Conservation (phyloP, 2,797 vertebrate species). For the Lutra lutra region DNA sequence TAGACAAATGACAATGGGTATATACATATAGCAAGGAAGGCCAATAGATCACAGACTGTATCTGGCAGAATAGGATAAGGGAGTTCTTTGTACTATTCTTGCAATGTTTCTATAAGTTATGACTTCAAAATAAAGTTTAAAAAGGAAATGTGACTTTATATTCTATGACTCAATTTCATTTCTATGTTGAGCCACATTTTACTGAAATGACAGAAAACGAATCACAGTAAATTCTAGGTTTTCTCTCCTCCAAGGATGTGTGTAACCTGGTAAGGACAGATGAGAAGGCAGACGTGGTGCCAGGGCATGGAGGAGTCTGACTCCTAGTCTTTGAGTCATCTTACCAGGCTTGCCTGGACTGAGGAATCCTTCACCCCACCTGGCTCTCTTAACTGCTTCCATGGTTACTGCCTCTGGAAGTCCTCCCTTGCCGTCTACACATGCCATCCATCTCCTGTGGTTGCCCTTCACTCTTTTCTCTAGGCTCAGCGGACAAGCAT, state of each 20-base stretch:
- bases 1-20: neutral
- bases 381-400: neutral
- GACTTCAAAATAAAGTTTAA: neutral
- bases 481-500: neutral
- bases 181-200: neutral
- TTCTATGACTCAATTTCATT: neutral
- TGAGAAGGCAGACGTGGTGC: too few relatives aligned
- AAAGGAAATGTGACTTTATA: neutral
- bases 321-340: neutral
- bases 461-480: neutral
- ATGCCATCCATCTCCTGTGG: neutral
- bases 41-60: neutral
- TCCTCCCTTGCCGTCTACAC: neutral
- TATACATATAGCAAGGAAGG: neutral
- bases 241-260: neutral
- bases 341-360: neutral
- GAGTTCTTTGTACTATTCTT: neutral
- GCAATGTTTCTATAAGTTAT: neutral
- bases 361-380: neutral
- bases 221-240: neutral
- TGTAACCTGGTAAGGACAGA: neutral
- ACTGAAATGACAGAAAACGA: neutral
- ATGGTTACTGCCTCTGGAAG: neutral
- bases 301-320: fast-evolving
- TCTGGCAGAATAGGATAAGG: neutral